Conservation (phyloP, 2,888 invertebrate species). For the Amphipoea lucens region DNA sequence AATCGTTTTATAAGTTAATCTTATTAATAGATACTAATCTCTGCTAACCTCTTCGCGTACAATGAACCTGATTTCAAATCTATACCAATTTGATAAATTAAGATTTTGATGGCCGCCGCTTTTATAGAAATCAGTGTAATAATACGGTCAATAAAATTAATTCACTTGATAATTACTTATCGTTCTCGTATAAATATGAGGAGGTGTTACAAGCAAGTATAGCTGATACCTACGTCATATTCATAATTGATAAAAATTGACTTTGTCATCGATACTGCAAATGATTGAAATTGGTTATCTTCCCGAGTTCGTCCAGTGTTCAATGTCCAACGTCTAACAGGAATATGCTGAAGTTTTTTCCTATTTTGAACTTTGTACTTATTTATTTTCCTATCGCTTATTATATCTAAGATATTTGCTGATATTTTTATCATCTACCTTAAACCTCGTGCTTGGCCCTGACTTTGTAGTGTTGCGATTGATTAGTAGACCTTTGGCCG, state of each 20-base stretch:
- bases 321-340: no score
- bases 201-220: background rate
- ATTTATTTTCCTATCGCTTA: no score
- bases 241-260: background rate
- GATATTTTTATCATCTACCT: background rate
- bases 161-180: slow-evolving; percentile 30
- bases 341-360: no score
- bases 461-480: background rate
- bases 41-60: slow-evolving; percentile 60
- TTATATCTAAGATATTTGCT: background rate
- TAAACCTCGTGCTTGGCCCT: background rate
- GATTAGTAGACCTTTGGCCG: background rate
- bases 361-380: no score
- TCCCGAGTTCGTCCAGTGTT: background rate
- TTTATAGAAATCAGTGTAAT: slow-evolving; percentile 28
- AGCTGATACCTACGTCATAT: background rate
- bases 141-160: slow-evolving; percentile 34
- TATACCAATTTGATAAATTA: slow-evolving; percentile 37
- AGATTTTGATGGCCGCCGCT: slow-evolving; percentile 26
- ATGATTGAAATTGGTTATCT: slow-evolving; percentile 1
- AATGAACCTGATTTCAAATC: slow-evolving; percentile 68
- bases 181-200: background rate
- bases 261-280: background rate
- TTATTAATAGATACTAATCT: slow-evolving; percentile 69
- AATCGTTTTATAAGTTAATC: slow-evolving; percentile 61